These are phyloP conservation scores for Drosophila virilis DNA, from an alignment of 1,140 invertebrate species.

Conservation along the genomic window DNA sequence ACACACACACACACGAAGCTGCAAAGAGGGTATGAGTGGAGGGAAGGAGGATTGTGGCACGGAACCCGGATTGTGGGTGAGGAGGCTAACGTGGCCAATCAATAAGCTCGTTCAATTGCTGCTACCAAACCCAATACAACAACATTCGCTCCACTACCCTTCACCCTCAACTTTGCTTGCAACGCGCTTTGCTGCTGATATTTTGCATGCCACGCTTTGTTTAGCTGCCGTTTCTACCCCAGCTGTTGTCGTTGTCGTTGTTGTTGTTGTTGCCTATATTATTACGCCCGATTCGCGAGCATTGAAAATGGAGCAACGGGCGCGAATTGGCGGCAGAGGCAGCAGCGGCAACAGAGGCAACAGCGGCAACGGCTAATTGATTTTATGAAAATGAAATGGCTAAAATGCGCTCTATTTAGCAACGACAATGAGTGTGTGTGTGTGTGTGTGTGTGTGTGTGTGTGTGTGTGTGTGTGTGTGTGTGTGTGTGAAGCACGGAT, in stretches of 20 bases:
- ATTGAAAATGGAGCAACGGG: conserved; percentile 40
- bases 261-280: conserved; percentile 10
- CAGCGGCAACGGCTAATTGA: conserved; percentile 60
- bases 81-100: conserved; percentile 33
- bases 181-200: conserved; percentile 33
- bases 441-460: too few relatives aligned
- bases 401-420: conserved; percentile 79
- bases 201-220: conserved; percentile 50
- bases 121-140: conserved; percentile 44
- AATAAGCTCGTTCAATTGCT: conserved; percentile 51
- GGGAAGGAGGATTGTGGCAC: background rate
- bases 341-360: conserved; percentile 14
- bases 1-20: background rate
- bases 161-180: conserved; percentile 27
- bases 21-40: background rate
- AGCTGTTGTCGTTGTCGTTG: conserved; percentile 11
- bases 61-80: background rate
- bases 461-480: too few relatives aligned
- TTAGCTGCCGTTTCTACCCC: conserved; percentile 21
- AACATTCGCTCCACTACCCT: conserved; percentile 39
- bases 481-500: too few relatives aligned
- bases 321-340: conserved; percentile 5
- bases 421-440: conserved; percentile 62
- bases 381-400: conserved; percentile 76
- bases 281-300: conserved; percentile 27